Conservation (phyloP, 2,888 invertebrate species). For the Aspidiotus rigidus region DNA sequence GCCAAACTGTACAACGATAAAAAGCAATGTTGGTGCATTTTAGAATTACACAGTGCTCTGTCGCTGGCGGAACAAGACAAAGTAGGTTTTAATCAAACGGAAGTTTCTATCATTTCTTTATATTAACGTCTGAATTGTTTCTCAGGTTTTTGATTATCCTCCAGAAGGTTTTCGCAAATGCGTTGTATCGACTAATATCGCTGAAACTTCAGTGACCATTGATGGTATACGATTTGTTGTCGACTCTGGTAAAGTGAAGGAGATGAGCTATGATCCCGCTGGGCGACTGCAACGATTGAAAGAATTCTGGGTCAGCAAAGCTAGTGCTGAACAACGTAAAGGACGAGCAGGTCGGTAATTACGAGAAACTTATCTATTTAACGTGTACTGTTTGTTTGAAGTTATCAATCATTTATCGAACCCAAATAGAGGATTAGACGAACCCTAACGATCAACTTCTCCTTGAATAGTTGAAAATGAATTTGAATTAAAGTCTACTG, state of each 20-base stretch:
- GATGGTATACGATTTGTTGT: conserved; percentile 95
- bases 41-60: conserved; percentile 85
- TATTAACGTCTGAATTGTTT: background rate
- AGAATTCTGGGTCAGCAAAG: conserved; percentile 95
- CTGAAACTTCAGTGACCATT: conserved; percentile 96
- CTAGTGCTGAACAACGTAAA: conserved; percentile 92
- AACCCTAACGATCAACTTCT: too few relatives aligned
- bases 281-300: conserved; percentile 83
- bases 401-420: background rate
- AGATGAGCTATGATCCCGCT: conserved; percentile 89
- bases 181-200: conserved; percentile 95
- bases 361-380: too few relatives aligned
- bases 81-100: conserved; percentile 45
- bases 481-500: too few relatives aligned
- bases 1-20: conserved; percentile 68
- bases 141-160: conserved; percentile 80
- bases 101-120: background rate
- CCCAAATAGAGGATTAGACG: too few relatives aligned
- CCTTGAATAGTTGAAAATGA: too few relatives aligned
- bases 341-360: conserved; percentile 62
- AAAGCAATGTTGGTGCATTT: conserved; percentile 78
- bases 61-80: conserved; percentile 93
- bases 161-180: conserved; percentile 93
- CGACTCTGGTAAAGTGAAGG: conserved; percentile 92
- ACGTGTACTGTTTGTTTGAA: background rate